Percentiles rank a stretch among this genome's conserved stretches.
These are phyloP conservation scores for Globicephala melas DNA, from an alignment of 2,113 vertebrate genomes.

Conservation along the genomic window DNA sequence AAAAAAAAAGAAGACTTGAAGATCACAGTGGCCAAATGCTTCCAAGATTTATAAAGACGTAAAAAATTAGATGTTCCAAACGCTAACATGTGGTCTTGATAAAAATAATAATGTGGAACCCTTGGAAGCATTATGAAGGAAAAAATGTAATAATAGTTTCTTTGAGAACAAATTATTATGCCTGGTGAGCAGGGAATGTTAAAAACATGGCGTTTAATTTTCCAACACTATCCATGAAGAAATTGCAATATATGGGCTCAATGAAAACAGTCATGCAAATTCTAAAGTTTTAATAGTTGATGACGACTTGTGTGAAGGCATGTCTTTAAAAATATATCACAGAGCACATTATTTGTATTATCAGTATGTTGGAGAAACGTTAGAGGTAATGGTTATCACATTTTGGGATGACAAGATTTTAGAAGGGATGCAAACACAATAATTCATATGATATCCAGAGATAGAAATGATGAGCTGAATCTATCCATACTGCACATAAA, in stretches of 20 bases:
- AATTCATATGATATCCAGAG: not conserved
- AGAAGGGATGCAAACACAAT: not conserved
- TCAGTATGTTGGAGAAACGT: not conserved
- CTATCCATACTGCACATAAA: not conserved
- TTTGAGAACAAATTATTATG: not conserved
- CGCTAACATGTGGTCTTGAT: not conserved
- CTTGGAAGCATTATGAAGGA: not conserved
- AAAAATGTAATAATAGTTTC: not conserved
- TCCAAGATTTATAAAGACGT: not conserved
- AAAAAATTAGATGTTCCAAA: not conserved
- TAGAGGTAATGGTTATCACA: not conserved
- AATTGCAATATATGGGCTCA: not conserved
- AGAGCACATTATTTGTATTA: not conserved
- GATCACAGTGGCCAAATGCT: not conserved
- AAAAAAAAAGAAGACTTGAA: not conserved
- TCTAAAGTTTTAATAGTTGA: not conserved
- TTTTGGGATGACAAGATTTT: not conserved
- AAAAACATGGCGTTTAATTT: not conserved
- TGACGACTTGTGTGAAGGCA: not conserved
- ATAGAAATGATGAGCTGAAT: not conserved
- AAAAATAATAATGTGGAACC: not conserved
- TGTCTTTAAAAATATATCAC: not conserved
- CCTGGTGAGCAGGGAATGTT: not conserved
- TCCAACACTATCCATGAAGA: not conserved
- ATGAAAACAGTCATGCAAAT: not conserved